These are phyloP conservation scores for Neogale vison DNA, from an alignment of 2,113 vertebrate genomes.

Conservation along the genomic window DNA sequence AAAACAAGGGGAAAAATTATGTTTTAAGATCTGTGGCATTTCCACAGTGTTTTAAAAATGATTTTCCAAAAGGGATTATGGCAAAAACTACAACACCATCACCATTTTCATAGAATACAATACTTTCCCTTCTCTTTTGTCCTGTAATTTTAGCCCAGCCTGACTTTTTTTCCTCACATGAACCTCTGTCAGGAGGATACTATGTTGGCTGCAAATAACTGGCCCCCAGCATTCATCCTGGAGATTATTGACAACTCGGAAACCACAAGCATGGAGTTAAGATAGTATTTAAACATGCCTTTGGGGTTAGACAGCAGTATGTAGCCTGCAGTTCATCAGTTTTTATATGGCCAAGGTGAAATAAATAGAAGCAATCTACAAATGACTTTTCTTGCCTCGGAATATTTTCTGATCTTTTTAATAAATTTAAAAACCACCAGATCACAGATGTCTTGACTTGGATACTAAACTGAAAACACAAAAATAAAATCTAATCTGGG, in stretches of 20 bases:
- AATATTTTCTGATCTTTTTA: slow-evolving; percentile 54
- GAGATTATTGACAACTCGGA: slow-evolving; percentile 58
- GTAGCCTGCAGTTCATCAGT: slow-evolving; percentile 39
- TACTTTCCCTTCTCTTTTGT: slow-evolving; percentile 3
- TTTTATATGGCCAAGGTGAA: slow-evolving; percentile 60
- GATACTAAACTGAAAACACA: slow-evolving; percentile 40
- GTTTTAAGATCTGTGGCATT: slow-evolving; percentile 57
- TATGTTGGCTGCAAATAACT: slow-evolving; percentile 37
- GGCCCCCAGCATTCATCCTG: slow-evolving; percentile 41
- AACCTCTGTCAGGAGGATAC: slow-evolving; percentile 62
- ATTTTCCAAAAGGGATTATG: slow-evolving; percentile 40
- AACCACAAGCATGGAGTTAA: slow-evolving; percentile 60
- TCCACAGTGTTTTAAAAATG: slow-evolving; percentile 42
- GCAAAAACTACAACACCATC: slow-evolving; percentile 28
- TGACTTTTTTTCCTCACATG: slow-evolving; percentile 49
- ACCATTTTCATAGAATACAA: slow-evolving; percentile 34
- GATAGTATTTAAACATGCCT: slow-evolving; percentile 35
- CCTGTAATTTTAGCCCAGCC: background rate
- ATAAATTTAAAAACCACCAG: slow-evolving; percentile 32
- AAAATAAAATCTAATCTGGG: slow-evolving; percentile 45
- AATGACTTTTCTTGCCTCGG: background rate
- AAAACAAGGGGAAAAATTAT: background rate
- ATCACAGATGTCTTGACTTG: slow-evolving; percentile 23
- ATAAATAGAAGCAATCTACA: slow-evolving; percentile 47
- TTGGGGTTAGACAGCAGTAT: background rate